Evolutionary conservation across 2,888 invertebrate species (phyloP), one percentile per base, ranked within the genome.

Genomic region (Unio delphinus): DNA sequence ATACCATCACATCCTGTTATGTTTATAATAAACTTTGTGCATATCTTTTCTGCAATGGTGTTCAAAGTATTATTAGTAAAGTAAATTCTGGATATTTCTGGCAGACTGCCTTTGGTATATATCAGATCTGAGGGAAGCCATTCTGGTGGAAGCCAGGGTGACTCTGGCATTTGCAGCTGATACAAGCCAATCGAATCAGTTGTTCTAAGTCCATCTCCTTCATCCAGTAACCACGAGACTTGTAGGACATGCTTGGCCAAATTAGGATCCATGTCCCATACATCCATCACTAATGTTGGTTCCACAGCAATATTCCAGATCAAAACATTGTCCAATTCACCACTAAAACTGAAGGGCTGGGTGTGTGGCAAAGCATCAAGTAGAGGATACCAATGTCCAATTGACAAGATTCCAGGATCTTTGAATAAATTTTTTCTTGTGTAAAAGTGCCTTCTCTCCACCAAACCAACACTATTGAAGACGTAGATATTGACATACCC

Each of bases 321-420:
- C 61, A 80, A 65, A 63, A 84, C 76, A 64, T 83, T 81, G 57
- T 84, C 84, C 18, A 84, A 65, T 62, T 76, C 74, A 11, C 82
- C 84, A 17, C 34, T 64, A 18, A 84, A 75, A 55, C 70, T 67
- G 17, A 54, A 55, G 3, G 77, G 75, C 54, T 68, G 55, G 20
- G 26, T 45, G 56, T 80, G 75, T 26, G 67, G 61, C 18, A 58
- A 64, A 1, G 78, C 75, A 69, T 80, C 75, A 1, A 70, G 70
- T 28, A 82, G 80, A 23, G 79, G 77, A 60, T 80, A 74, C 83
- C 83, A 83, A 34, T 82, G 81, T 6, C 84, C 84, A 54, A 84
- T 62, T 4, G 84, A 77, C 28, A 84, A 64, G 3, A 68, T 69
- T 61, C 80, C 79, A 15, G 71, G 64, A 20, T 65, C 56, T 57